Base-by-base conservation (phyloP, 2,797 vertebrate genomes). In the Leptoclinus maculatus region DNA sequence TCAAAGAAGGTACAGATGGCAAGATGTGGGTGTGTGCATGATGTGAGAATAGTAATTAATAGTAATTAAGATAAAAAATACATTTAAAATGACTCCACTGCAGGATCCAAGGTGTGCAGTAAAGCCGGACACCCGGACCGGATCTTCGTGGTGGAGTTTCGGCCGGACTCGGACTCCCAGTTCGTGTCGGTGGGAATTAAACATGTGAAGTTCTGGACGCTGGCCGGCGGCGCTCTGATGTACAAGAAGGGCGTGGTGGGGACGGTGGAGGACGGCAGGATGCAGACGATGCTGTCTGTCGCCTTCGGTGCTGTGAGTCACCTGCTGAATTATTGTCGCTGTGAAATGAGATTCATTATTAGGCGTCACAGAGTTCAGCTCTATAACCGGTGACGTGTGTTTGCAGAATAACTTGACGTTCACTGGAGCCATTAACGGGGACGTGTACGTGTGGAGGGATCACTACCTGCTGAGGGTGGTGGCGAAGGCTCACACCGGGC, bases 271-370 rank as follows among this genome's bases (percentile, higher is more conserved):
- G 97, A 96, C 16, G 97, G 96, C 63, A 95, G 97, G 86, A 97
- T 97, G 96, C 97, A 99, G 92, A 98, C 97, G 16, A 98, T 99
- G 97, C 95, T 99, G 79, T 98, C 97, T 1, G 96, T 98, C 74
- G 97, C 97, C 88, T 99, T 98, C 0, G 97, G 97, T 87, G 97
- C 97, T 82, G 97, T 98, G 91, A 97, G 97, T 82, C 13, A 36
- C 3, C 34, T 7, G 34, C 23, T 1, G 10, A 21, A 7, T n/a
- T 6, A 3, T 27, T 8, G 5, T 16, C 34, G 29, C 4, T 21
- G 62, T 36, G 32, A 38, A n/a, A 59, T 38, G 34, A 12, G 58
- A 59, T 59, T 59, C 7, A 38, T 60, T 23, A 8, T 39, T 34
- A n/a, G 56, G 29, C 3, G 0, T 34, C 8, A 21, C 29, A 32